Base-by-base conservation (phyloP, 2,888 invertebrate species). In the Caenorhabditis japonica region DNA sequence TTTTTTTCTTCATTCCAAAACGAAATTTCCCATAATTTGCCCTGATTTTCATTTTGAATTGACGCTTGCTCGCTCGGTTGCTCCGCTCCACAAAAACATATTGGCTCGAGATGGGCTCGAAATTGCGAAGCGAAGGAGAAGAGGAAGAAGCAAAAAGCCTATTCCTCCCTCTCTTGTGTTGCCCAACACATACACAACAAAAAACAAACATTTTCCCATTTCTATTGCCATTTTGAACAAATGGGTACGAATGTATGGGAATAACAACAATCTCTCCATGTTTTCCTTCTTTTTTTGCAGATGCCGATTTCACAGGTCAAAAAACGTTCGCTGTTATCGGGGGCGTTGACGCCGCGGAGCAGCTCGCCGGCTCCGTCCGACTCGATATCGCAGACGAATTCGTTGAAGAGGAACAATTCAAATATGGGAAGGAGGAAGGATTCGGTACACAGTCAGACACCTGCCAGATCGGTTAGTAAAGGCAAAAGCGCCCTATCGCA, bases 291-390 rank as follows among this genome's bases (percentile, higher is more conserved):
- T n/a, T n/a, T n/a, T n/a, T n/a, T n/a, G n/a, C 73, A 66, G 59
- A 19, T 62, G 39, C 58, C 56, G 15, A 41, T 61, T 13, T 47
- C 61, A 21, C 61, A 58, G 47, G 53, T 41, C 47, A 76, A 79
- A 53, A 81, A 81, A 64, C 70, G 78, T 25, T 79, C 81, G 19
- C 49, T 81, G 41, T 66, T 81, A 44, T 56, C 71, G 38, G 76
- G 76, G 49, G 72, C 77, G 13, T 43, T 69, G 34, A 83, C 84
- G 56, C 85, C 85, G 30, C 80, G 86, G 19, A 80, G 86, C 49
- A 82, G 80, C 49, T 87, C 87, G 17, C 87, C 87, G 38, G 85
- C 85, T 13, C 86, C 87, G 21, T 85, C 85, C 3, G 86, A 87
- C 56, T 84, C 84, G 21, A 77, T 86, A 53, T 82, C 82, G 47